Conservation (phyloP, 2,888 invertebrate genomes). For the Pomacea canaliculata region DNA sequence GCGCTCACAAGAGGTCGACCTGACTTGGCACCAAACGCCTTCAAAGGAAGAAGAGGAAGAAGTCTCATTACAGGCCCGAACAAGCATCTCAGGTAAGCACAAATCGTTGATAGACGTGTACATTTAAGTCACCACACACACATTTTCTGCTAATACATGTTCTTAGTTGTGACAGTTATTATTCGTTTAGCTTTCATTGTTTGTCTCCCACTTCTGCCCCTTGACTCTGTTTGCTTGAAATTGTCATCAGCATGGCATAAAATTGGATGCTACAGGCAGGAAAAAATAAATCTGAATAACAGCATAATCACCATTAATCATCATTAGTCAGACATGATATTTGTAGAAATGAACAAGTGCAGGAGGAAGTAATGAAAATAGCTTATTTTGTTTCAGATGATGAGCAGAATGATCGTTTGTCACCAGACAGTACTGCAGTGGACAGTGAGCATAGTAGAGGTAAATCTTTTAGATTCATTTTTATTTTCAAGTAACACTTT, state of each 20-base stretch:
- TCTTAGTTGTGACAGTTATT: no score
- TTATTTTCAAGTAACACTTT: no score
- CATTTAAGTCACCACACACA: not conserved
- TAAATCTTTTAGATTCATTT: not conserved
- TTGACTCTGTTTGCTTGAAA: no score
- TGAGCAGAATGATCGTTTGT: constrained; percentile 9
- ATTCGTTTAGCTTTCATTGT: no score
- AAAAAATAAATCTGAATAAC: no score
- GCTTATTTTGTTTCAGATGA: constrained; percentile 9
- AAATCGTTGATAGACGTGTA: not conserved
- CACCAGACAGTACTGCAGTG: constrained; percentile 4
- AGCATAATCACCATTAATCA: no score
- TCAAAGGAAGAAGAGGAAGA: constrained; percentile 3
- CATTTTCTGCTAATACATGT: not conserved
- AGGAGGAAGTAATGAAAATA: no score
- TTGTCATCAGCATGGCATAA: no score
- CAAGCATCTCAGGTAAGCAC: constrained; percentile 24
- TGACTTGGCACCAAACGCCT: constrained; percentile 15
- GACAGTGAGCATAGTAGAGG: constrained; percentile 7
- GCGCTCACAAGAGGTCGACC: constrained; percentile 13
- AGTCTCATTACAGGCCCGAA: constrained; percentile 16
- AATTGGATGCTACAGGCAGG: no score
- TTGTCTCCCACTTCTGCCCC: no score
- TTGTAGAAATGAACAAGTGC: no score
- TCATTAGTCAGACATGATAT: no score